A percentile compares a stretch with the other conserved stretches of the same genome.
These are phyloP conservation scores for Anthonomus grandis DNA, from an alignment of 1,140 invertebrate genomes.

Conservation along the genomic window DNA sequence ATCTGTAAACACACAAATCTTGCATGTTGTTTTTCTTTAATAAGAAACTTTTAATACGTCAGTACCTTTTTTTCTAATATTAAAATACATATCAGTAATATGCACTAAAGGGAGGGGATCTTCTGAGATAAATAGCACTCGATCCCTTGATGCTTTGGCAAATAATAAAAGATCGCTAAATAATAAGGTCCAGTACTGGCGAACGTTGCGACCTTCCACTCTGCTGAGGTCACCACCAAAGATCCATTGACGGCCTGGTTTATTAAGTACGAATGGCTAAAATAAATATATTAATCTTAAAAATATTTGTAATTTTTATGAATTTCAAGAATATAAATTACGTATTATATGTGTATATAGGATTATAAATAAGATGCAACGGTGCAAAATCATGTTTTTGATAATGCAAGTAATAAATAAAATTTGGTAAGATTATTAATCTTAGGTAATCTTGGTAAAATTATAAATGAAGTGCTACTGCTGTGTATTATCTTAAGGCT, in stretches of 20 bases:
- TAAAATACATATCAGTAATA: constrained; percentile 78
- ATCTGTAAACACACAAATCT: constrained; percentile 48
- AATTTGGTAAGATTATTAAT: too few species aligned
- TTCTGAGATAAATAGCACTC: constrained; percentile 81
- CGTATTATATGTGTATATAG: too few species aligned
- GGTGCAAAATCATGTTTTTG: too few species aligned
- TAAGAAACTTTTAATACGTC: neutral
- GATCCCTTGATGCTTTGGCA: constrained; percentile 77
- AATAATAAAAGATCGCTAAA: constrained; percentile 81
- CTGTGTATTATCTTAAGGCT: too few species aligned
- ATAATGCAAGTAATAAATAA: too few species aligned
- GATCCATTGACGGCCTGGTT: constrained; percentile 80
- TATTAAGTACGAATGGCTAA: constrained; percentile 74
- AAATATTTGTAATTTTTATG: too few species aligned
- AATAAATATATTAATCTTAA: constrained; percentile 31
- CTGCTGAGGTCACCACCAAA: constrained; percentile 79
- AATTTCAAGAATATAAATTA: too few species aligned
- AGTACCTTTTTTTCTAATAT: constrained; percentile 75
- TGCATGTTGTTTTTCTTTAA: constrained; percentile 13
- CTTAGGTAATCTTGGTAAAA: too few species aligned
- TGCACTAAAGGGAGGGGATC: constrained; percentile 74
- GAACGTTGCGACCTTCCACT: constrained; percentile 74
- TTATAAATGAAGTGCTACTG: too few species aligned
- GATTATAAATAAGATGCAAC: too few species aligned
- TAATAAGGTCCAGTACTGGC: constrained; percentile 79